phyloP scores from a whole-genome alignment of 1,140 invertebrate species.

The Ceratitis capitata region DNA sequence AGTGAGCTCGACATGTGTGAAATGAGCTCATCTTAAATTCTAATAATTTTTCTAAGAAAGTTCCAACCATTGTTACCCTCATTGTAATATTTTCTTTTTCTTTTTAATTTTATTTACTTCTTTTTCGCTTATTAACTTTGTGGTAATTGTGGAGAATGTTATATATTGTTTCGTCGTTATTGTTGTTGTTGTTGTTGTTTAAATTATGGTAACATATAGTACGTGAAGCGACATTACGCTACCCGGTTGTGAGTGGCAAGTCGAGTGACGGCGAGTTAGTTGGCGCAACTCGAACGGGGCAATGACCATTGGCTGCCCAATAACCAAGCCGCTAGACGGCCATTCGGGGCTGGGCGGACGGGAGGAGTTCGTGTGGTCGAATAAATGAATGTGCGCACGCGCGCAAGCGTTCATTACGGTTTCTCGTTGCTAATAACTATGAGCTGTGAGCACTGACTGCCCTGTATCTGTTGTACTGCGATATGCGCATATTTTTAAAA shows the following conservation, averaged over 20 bases:
- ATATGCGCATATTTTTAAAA: no score
- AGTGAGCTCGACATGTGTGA: background rate
- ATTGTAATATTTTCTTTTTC: background rate
- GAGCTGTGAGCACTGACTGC: slow-evolving; percentile 2
- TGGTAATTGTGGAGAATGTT: slow-evolving; percentile 6
- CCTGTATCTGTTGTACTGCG: slow-evolving; percentile 7
- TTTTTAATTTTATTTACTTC: background rate
- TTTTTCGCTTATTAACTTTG: slow-evolving; percentile 36
- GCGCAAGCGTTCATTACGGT: slow-evolving; percentile 32
- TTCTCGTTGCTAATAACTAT: slow-evolving; percentile 18
- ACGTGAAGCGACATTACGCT: slow-evolving; percentile 1
- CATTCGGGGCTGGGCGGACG: background rate
- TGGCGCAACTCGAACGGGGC: background rate
- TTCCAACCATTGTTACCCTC: background rate
- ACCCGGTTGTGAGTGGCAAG: background rate
- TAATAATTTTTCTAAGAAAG: slow-evolving; percentile 34
- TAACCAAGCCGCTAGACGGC: background rate
- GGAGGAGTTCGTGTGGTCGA: background rate
- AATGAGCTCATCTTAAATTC: slow-evolving; percentile 30
- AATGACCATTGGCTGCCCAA: slow-evolving; percentile 34
- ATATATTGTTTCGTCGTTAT: background rate
- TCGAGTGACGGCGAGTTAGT: background rate
- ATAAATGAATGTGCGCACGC: slow-evolving; percentile 5
- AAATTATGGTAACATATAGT: background rate
- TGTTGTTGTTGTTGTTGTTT: background rate